Evolutionary conservation across 2,888 invertebrate genomes (phyloP).

Genomic region (Lasioglossum villosulum): DNA sequence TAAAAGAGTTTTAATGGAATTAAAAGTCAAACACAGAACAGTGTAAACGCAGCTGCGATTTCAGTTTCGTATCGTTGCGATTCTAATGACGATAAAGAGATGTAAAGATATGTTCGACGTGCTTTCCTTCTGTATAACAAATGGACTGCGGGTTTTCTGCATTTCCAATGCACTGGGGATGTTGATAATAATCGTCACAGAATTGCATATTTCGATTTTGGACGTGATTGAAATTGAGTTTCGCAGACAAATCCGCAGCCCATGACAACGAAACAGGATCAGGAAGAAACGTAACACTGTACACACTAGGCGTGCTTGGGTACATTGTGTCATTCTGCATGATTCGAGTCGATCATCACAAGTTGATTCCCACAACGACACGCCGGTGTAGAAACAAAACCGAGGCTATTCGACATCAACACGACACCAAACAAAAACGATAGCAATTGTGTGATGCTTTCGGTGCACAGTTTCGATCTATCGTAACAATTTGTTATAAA

Average conservation of each 20-base stretch:
- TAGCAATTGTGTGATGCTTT: too few relatives aligned
- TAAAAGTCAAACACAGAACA: not conserved
- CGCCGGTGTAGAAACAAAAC: conserved; percentile 20
- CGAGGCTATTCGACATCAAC: conserved; percentile 47
- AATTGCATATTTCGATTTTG: not conserved
- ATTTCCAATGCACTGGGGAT: not conserved
- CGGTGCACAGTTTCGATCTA: too few relatives aligned
- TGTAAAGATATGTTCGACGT: conserved; percentile 34
- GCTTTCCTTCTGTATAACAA: conserved; percentile 32
- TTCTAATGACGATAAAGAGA: not conserved
- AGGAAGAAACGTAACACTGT: conserved; percentile 25
- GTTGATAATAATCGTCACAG: not conserved
- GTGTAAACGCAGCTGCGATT: not conserved
- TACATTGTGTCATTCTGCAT: conserved; percentile 52
- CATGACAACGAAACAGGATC: not conserved
- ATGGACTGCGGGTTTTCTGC: not conserved
- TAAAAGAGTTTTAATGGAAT: not conserved
- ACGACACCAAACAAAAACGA: conserved; percentile 46
- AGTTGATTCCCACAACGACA: conserved; percentile 25
- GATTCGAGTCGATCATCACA: conserved; percentile 32
- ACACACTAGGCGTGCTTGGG: conserved; percentile 64
- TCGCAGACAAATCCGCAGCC: not conserved
- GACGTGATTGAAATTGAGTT: not conserved
- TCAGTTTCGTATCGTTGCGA: not conserved
- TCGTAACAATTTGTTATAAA: too few relatives aligned